Conservation (phyloP, 1,140 invertebrate genomes). For the Augochlora pura region DNA sequence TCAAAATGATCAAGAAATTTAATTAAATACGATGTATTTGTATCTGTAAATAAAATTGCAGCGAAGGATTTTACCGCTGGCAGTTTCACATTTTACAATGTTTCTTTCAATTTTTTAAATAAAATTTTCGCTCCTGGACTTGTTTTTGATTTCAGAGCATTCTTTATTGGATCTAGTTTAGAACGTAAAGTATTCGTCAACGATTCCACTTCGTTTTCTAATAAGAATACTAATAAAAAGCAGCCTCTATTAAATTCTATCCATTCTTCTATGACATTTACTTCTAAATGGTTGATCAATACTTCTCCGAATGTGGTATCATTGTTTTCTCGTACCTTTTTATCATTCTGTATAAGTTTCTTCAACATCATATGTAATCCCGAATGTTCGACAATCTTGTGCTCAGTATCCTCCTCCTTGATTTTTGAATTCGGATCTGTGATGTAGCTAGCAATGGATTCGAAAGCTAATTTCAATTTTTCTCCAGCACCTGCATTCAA, state of each 20-base stretch:
- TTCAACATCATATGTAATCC: slow-evolving; percentile 91
- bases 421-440: slow-evolving; percentile 75
- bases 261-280: slow-evolving; percentile 79
- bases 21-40: slow-evolving; percentile 23
- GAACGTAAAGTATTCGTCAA: slow-evolving; percentile 20
- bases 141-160: slow-evolving; percentile 72
- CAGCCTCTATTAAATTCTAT: slow-evolving; percentile 83
- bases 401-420: slow-evolving; percentile 76
- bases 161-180: slow-evolving; percentile 57
- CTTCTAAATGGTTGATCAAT: slow-evolving; percentile 75
- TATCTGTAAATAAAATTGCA: slow-evolving; percentile 24
- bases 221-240: slow-evolving; percentile 81
- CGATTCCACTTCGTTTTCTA: slow-evolving; percentile 75
- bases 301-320: slow-evolving; percentile 77
- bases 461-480: slow-evolving; percentile 73
- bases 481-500: slow-evolving; percentile 82
- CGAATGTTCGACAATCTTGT: slow-evolving; percentile 87
- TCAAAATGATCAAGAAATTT: not conserved
- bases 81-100: not conserved
- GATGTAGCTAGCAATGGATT: slow-evolving; percentile 78
- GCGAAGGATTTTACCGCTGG: not conserved
- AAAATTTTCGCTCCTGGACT: slow-evolving; percentile 80
- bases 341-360: slow-evolving; percentile 87
- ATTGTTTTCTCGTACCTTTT: slow-evolving; percentile 70
- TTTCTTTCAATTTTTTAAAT: slow-evolving; percentile 76